Percentiles rank a stretch among this genome's conserved stretches.
Evolutionary conservation across 2,888 invertebrate genomes (phyloP).

Genomic region (Andrena hattorfiana): DNA sequence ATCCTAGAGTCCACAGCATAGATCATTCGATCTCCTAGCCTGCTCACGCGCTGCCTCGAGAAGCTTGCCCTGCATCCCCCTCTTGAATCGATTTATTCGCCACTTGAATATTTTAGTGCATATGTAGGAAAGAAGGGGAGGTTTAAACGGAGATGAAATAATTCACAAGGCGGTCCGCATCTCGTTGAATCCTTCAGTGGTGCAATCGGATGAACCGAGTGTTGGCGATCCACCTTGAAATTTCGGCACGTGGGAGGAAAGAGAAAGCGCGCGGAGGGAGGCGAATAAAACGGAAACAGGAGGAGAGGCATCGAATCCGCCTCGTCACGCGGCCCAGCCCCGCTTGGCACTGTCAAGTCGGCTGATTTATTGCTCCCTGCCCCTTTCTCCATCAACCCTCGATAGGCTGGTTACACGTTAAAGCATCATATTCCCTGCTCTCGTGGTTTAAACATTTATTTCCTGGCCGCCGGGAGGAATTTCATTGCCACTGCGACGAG

Average conservation of each 20-base stretch:
- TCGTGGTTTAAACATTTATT: slow-evolving; percentile 19
- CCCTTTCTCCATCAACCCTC: slow-evolving; percentile 55
- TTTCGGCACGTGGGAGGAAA: slow-evolving; percentile 15
- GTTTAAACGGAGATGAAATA: neutral
- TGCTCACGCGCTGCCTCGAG: no score
- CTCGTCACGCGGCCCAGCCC: slow-evolving; percentile 73
- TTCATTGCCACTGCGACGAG: no score
- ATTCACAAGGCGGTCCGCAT: neutral
- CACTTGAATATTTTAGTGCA: neutral
- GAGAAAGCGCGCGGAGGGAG: neutral
- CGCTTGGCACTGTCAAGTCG: slow-evolving; percentile 77
- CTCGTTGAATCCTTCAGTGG: neutral
- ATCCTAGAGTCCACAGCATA: no score
- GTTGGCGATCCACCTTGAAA: slow-evolving; percentile 13
- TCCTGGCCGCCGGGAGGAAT: neutral
- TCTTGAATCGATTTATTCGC: neutral
- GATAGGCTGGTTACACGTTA: slow-evolving; percentile 47
- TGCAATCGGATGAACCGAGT: neutral
- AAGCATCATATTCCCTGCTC: neutral
- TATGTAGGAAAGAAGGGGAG: neutral
- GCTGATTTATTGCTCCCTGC: slow-evolving; percentile 78
- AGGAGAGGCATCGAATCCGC: slow-evolving; percentile 49
- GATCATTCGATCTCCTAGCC: no score
- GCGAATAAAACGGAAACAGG: slow-evolving; percentile 30
- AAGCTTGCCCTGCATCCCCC: neutral